These are phyloP conservation scores for Corvus hawaiiensis DNA, from an alignment of 2,113 vertebrate genomes.

Conservation along the genomic window DNA sequence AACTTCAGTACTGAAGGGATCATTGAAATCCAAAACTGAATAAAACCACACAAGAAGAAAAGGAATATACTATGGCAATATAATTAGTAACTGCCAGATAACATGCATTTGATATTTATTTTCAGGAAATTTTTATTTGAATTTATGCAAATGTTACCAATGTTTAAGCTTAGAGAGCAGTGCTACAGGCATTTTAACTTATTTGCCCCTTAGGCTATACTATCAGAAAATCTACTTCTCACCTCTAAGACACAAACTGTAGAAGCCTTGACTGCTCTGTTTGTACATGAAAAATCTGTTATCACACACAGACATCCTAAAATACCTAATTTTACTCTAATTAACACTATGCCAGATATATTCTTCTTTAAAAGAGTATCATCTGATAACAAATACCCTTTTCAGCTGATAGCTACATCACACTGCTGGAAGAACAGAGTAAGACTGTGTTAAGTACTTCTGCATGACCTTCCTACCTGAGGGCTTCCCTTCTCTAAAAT, in stretches of 20 bases:
- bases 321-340: not conserved
- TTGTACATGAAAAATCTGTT: not conserved
- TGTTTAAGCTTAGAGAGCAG: not conserved
- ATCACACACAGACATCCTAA: not conserved
- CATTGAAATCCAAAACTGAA: slow-evolving; percentile 84
- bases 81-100: not conserved
- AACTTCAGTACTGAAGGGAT: slow-evolving; percentile 86
- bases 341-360: not conserved
- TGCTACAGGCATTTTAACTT: not conserved
- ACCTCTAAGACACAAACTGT: not conserved
- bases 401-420: not conserved
- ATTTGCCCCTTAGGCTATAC: not conserved
- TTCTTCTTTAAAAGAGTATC: not conserved
- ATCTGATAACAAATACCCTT: not conserved
- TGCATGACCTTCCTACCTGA: not conserved
- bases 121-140: not conserved
- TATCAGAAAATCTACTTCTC: not conserved
- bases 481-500: not conserved
- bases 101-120: not conserved
- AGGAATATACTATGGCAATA: not conserved
- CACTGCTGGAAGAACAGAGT: not conserved
- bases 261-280: not conserved
- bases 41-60: slow-evolving; percentile 62
- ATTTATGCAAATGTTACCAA: not conserved
- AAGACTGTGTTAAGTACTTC: not conserved